phyloP scores from a whole-genome alignment of 2,888 invertebrate genomes.

The Syritta pipiens region DNA sequence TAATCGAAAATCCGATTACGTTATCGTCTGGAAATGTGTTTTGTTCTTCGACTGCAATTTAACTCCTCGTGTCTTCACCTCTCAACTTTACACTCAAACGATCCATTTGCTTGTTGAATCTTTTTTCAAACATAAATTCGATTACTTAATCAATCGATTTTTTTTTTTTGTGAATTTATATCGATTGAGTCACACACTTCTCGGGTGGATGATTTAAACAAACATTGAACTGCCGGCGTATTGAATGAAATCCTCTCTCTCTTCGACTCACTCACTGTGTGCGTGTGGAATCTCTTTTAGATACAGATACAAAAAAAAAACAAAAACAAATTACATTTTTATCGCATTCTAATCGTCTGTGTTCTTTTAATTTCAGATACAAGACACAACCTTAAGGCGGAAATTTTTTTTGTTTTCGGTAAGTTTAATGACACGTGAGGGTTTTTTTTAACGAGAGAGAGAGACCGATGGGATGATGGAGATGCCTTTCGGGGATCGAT shows the following conservation, averaged over 20 bases:
- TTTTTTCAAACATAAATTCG: background rate
- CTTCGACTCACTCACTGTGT: too few relatives aligned
- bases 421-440: constrained; percentile 61
- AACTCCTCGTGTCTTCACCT: background rate
- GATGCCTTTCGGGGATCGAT: constrained; percentile 18
- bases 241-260: constrained; percentile 16
- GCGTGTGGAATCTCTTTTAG: constrained; percentile 2
- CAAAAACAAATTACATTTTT: constrained; percentile 3
- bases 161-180: too few relatives aligned
- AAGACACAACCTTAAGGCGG: constrained; percentile 27
- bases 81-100: constrained; percentile 3
- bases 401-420: constrained; percentile 64
- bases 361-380: constrained; percentile 44
- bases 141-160: constrained; percentile 10
- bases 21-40: constrained; percentile 57
- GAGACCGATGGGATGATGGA: background rate
- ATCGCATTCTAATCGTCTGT: background rate
- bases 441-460: too few relatives aligned
- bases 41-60: constrained; percentile 10
- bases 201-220: constrained; percentile 4
- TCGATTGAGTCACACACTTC: background rate
- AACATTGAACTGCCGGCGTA: background rate
- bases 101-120: constrained; percentile 6
- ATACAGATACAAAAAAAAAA: constrained; percentile 18
- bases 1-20: constrained; percentile 51